These are phyloP conservation scores for Aproaerema taeniolella DNA, from an alignment of 2,888 invertebrate genomes.

Conservation along the genomic window DNA sequence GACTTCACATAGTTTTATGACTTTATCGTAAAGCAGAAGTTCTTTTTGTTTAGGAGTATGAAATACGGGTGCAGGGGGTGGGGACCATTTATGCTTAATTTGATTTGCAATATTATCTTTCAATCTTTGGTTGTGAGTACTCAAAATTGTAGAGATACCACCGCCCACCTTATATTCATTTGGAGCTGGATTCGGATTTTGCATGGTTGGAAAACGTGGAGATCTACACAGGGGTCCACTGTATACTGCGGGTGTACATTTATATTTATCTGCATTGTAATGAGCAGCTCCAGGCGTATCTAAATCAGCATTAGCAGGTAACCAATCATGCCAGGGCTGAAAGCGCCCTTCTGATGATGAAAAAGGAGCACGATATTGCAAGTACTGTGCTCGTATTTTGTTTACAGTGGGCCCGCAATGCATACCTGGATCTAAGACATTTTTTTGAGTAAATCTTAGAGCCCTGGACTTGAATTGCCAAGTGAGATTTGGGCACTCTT, in stretches of 20 bases:
- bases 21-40: too few species aligned
- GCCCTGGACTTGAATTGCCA: conserved; percentile 58
- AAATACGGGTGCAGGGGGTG: conserved; percentile 23
- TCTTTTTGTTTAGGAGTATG: too few species aligned
- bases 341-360: conserved; percentile 51
- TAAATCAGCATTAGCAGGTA: conserved; percentile 36
- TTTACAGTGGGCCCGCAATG: conserved; percentile 19
- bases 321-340: conserved; percentile 51
- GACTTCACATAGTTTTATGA: too few species aligned
- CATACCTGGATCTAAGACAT: conserved; percentile 41
- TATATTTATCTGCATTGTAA: conserved; percentile 38
- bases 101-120: conserved; percentile 40
- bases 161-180: conserved; percentile 41
- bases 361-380: conserved; percentile 49
- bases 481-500: conserved; percentile 29
- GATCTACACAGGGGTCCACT: conserved; percentile 44
- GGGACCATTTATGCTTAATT: conserved; percentile 37
- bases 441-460: conserved; percentile 39
- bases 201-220: conserved; percentile 33
- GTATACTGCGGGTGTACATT: conserved; percentile 42
- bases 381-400: conserved; percentile 22
- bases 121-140: conserved; percentile 48
- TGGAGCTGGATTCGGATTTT: conserved; percentile 39
- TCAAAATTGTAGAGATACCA: conserved; percentile 49
- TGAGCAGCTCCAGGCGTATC: conserved; percentile 51